Conservation (phyloP, 2,113 vertebrate genomes). For the Gambusia affinis region DNA sequence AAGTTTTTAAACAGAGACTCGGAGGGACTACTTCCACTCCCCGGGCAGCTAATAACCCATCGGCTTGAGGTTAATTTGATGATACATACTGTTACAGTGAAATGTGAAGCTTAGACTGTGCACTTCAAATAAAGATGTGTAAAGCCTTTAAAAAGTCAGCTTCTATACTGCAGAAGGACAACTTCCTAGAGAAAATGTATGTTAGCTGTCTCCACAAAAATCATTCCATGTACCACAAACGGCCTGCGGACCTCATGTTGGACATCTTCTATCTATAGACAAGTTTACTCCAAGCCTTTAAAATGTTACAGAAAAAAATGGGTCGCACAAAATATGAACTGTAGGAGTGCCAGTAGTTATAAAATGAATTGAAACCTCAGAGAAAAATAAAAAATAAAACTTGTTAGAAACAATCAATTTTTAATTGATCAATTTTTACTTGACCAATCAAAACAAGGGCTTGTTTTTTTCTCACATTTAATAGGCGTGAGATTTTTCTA, state of each 20-base stretch:
- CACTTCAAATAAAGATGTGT: neutral
- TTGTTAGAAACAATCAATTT: neutral
- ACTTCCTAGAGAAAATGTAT: neutral
- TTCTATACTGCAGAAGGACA: neutral
- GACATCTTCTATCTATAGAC: neutral
- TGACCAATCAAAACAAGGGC: no score
- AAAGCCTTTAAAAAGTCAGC: neutral
- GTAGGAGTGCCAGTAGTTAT: neutral
- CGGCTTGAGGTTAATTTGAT: slow-evolving; percentile 15
- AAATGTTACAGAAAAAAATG: neutral
- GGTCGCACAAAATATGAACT: neutral
- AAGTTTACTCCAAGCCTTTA: neutral
- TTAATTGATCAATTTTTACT: no score
- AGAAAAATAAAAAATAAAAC: no score
- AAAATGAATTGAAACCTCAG: no score
- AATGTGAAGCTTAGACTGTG: neutral
- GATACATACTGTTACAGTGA: slow-evolving; percentile 21
- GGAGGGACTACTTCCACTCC: slow-evolving; percentile 29
- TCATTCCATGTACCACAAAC: neutral
- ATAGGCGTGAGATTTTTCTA: no score
- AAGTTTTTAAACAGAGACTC: slow-evolving; percentile 30
- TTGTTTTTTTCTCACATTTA: no score
- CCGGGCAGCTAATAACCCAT: slow-evolving; percentile 40
- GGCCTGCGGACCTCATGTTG: neutral
- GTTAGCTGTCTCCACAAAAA: no score